phyloP scores from a whole-genome alignment of 2,113 vertebrate species.

The Gopherus evgoodei region DNA sequence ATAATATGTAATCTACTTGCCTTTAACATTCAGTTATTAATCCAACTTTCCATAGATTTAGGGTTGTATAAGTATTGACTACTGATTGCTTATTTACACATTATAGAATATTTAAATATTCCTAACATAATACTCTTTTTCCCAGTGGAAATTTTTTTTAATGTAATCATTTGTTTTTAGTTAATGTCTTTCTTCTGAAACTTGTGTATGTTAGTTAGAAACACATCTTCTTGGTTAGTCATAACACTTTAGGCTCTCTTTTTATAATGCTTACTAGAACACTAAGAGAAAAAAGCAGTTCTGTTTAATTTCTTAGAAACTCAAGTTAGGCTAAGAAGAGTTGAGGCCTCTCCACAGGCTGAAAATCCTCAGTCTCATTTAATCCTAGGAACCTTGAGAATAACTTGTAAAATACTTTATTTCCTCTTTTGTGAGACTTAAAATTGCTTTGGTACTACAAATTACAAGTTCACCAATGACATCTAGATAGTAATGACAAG shows the following conservation, averaged over 20 bases:
- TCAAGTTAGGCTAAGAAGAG: background rate
- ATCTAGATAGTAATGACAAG: slow-evolving; percentile 10
- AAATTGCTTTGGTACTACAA: background rate
- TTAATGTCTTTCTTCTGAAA: background rate
- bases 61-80: too few species aligned
- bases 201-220: background rate
- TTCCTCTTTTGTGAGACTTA: background rate
- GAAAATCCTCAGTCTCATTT: background rate
- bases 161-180: background rate
- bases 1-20: background rate
- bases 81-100: too few species aligned
- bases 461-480: background rate
- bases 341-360: background rate
- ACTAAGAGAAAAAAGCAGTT: background rate
- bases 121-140: background rate
- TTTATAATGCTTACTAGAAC: background rate
- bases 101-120: background rate
- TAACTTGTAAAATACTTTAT: background rate
- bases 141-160: background rate
- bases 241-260: background rate
- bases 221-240: background rate
- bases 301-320: background rate
- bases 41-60: background rate
- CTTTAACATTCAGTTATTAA: background rate
- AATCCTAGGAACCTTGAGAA: background rate